Evolutionary conservation across 2,113 vertebrate genomes (phyloP).

Genomic region (Tamias sibiricus): DNA sequence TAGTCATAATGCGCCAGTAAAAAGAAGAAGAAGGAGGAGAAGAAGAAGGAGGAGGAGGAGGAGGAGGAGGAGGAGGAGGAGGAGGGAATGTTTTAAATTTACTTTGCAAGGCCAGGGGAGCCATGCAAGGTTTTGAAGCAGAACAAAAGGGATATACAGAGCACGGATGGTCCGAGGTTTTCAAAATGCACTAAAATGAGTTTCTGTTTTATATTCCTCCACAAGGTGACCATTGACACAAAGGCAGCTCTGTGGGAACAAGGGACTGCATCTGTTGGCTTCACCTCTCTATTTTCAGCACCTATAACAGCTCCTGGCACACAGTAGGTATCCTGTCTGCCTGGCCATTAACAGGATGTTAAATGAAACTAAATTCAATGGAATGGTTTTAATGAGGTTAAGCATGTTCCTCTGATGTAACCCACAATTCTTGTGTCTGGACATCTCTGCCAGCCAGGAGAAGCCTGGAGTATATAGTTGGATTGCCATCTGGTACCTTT

Average conservation of each 20-base stretch:
- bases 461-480: not conserved
- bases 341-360: not conserved
- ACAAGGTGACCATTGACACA: too few species aligned
- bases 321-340: not conserved
- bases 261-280: not conserved
- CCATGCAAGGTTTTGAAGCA: not conserved
- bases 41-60: too few species aligned
- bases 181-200: not conserved
- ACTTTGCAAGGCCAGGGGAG: not conserved
- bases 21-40: not conserved
- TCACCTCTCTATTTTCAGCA: not conserved
- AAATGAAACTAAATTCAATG: not conserved
- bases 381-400: not conserved
- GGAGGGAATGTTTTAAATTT: not conserved
- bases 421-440: not conserved
- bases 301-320: not conserved
- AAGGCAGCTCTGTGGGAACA: too few species aligned
- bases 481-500: not conserved
- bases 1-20: too few species aligned
- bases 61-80: not conserved
- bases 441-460: not conserved
- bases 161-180: not conserved
- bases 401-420: rapidly evolving
- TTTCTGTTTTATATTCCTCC: rapidly evolving
- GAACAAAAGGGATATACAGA: not conserved